These are phyloP conservation scores for Proctacanthus coquilletti DNA, from an alignment of 1,140 invertebrate species.

Conservation along the genomic window DNA sequence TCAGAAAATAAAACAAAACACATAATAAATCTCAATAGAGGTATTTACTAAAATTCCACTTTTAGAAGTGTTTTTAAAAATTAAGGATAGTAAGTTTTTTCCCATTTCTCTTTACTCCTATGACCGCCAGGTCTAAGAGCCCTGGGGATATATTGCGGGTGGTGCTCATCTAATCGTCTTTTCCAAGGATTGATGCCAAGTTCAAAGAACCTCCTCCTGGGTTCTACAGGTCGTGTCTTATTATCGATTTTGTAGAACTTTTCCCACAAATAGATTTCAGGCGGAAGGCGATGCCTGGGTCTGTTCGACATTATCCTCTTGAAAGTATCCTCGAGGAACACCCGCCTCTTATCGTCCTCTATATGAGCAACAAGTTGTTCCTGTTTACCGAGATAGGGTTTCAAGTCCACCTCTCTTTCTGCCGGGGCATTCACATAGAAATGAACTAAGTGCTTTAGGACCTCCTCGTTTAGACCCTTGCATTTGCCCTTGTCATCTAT, in stretches of 20 bases:
- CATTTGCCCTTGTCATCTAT: constrained; percentile 52
- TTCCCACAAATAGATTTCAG: constrained; percentile 62
- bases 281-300: constrained; percentile 37
- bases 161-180: constrained; percentile 45
- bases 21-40: too few species aligned
- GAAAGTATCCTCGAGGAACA: constrained; percentile 49
- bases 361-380: constrained; percentile 49
- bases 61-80: too few species aligned
- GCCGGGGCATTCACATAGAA: constrained; percentile 57
- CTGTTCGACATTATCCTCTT: constrained; percentile 51
- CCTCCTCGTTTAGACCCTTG: constrained; percentile 64
- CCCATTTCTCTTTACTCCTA: constrained; percentile 38
- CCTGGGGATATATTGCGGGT: constrained; percentile 50
- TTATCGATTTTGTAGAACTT: constrained; percentile 55
- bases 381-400: constrained; percentile 49
- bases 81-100: constrained; percentile 44
- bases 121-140: constrained; percentile 36
- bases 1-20: too few species aligned
- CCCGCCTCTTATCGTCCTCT: constrained; percentile 42
- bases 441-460: constrained; percentile 54
- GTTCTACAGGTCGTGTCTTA: constrained; percentile 47
- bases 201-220: constrained; percentile 50
- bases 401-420: constrained; percentile 38
- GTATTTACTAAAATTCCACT: too few species aligned
- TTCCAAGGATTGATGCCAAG: constrained; percentile 37